Base-by-base conservation (phyloP, 2,797 vertebrate genomes). In the Diglossa cyanea region DNA sequence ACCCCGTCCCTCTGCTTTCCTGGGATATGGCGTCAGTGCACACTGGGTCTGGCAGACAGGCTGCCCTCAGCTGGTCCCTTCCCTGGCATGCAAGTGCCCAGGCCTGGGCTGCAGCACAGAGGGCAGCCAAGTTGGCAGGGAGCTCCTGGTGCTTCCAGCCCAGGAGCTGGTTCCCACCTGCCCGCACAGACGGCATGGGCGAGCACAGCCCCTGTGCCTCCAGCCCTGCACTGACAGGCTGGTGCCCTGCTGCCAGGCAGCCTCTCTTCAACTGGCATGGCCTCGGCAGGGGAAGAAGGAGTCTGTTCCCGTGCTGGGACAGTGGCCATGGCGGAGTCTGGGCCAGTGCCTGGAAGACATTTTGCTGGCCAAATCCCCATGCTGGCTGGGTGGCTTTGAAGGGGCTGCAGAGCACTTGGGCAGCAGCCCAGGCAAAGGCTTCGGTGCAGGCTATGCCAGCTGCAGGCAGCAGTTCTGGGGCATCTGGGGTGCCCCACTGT, bases 61-160 rank as follows among this genome's bases (percentile, higher is more conserved):
- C 60, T 3, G 15, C 76, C 60, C 61, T 86, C 50, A 31, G 53
- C 63, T 4, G 4, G 48, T 90, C 60, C 31, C 45, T 83, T 54
- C 72, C 71, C 92, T 83, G 87, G 61, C 92, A 85, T 6, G 7
- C 1, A 3, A 37, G n/a, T 82, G 53, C 45, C 17, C 3, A 7
- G 66, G 35, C 47, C 70, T 21, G 21, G 71, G 70, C 90, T 88
- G 58, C 5, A 3, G 65, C 1, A 0, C 28, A 51, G 86, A 89
- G 86, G 83, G 76, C 85, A 90, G 95, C 76, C 35, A 58, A 95
- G 35, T 90, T 95, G 94, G 85, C 82, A 76, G 42, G 24, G 35
- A 68, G 62, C 57, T 77, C 58, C 51, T 1, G 8, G 37, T 5
- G 1, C 63, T 76, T 81, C 85, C 3, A 28, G 60, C 54, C 33